Evolutionary conservation across 1,140 invertebrate genomes (phyloP).

Genomic region (Amyelois transitella): DNA sequence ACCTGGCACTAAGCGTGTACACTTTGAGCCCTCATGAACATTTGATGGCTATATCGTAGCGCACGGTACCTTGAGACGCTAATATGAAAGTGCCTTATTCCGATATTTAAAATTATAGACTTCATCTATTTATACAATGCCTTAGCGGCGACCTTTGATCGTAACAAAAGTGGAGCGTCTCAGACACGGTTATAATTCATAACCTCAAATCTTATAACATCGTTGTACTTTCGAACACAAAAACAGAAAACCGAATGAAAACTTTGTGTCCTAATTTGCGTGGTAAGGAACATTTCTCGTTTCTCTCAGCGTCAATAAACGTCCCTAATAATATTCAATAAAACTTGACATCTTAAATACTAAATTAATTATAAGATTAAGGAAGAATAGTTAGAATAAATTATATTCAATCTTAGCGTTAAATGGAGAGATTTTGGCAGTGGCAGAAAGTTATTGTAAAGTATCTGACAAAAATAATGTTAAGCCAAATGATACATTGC

Average conservation of each 20-base stretch:
- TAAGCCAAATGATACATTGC: not conserved
- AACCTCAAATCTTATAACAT: not conserved
- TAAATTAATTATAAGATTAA: not conserved
- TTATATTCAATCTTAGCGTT: not conserved
- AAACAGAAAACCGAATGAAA: not conserved
- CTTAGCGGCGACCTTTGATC: constrained; percentile 13
- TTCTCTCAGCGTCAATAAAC: not conserved
- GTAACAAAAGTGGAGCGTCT: constrained; percentile 5
- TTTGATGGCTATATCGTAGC: constrained; percentile 34
- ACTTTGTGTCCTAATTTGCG: not conserved
- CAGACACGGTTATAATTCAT: constrained; percentile 13
- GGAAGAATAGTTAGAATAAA: not conserved
- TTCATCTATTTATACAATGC: constrained; percentile 63
- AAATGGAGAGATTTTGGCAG: constrained; percentile 7
- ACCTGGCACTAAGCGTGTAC: not conserved
- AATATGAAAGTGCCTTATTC: constrained; percentile 51
- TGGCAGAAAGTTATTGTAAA: not conserved
- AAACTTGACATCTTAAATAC: not conserved
- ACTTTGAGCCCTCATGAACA: constrained; percentile 35
- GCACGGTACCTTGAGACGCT: constrained; percentile 47
- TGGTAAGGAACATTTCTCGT: not conserved
- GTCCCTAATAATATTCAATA: not conserved
- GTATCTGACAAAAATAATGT: not conserved
- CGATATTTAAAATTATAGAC: constrained; percentile 51
- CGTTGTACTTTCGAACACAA: not conserved